These are phyloP conservation scores for Ornithorhynchus anatinus DNA, from an alignment of 2,113 vertebrate genomes.

Conservation along the genomic window DNA sequence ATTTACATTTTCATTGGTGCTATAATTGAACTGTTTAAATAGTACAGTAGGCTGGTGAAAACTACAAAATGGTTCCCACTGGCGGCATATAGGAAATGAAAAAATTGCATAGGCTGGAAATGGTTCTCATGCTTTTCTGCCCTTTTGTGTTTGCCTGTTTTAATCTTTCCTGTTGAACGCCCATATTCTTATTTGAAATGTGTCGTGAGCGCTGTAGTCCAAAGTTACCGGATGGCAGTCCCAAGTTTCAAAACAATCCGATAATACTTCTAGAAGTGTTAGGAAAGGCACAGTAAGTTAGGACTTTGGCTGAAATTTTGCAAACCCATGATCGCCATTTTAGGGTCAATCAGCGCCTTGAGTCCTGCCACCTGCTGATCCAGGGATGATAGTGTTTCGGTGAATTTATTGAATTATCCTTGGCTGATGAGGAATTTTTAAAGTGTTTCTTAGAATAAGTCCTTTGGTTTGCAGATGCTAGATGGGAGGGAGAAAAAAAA, in stretches of 20 bases:
- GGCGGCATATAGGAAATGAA: constrained; percentile 67
- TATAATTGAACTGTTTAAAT: constrained; percentile 77
- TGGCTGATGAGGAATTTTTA: constrained; percentile 83
- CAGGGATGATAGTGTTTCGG: constrained; percentile 79
- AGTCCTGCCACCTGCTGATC: constrained; percentile 79
- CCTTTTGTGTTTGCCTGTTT: constrained; percentile 26
- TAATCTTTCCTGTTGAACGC: constrained; percentile 60
- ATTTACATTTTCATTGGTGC: constrained; percentile 82
- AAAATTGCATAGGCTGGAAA: constrained; percentile 71
- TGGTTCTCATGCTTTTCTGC: constrained; percentile 46
- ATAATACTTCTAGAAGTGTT: constrained; percentile 71
- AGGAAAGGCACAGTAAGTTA: constrained; percentile 82
- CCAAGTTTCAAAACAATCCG: constrained; percentile 65
- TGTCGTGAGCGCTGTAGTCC: constrained; percentile 63
- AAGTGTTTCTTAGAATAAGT: constrained; percentile 83
- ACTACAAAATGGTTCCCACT: constrained; percentile 66
- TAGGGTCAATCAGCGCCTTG: constrained; percentile 80
- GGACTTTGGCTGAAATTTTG: constrained; percentile 80
- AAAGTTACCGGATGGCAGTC: constrained; percentile 50
- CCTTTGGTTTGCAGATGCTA: constrained; percentile 93
- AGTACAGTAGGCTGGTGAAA: constrained; percentile 75
- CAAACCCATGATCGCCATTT: constrained; percentile 65
- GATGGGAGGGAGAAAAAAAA: constrained; percentile 49
- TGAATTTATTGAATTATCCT: constrained; percentile 76
- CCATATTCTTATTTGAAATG: constrained; percentile 64